Evolutionary conservation across 2,797 vertebrate genomes (phyloP).

Genomic region (Esox lucius): DNA sequence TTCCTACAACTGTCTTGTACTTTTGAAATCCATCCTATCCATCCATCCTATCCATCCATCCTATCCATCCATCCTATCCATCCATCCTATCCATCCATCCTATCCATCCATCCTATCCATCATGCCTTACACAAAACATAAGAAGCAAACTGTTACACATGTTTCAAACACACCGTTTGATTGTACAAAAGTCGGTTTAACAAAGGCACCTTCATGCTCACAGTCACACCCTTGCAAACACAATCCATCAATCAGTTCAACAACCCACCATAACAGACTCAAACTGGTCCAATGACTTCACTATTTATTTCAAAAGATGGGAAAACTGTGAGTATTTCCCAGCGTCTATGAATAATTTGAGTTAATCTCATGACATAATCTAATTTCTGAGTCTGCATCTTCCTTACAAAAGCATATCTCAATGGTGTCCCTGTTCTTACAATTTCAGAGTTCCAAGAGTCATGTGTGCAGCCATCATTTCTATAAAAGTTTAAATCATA

Average conservation of each 20-base stretch:
- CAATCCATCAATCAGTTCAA: not conserved
- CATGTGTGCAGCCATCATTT: not conserved
- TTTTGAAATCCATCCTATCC: not conserved
- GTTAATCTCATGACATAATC: conserved; percentile 21
- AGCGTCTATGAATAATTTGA: conserved; percentile 30
- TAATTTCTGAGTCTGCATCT: conserved; percentile 33
- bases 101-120: not conserved
- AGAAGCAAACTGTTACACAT: not conserved
- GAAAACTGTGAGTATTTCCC: conserved; percentile 17
- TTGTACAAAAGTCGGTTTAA: not conserved
- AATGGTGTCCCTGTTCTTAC: conserved; percentile 31
- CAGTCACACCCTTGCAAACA: not conserved
- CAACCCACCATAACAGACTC: not conserved
- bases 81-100: not conserved
- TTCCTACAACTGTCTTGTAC: not conserved
- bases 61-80: not conserved
- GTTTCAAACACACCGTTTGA: not conserved
- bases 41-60: not conserved
- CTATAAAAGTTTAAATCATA: not conserved
- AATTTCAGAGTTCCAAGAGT: not conserved
- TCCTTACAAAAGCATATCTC: conserved; percentile 12
- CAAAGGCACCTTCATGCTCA: not conserved
- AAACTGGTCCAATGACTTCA: too few relatives aligned
- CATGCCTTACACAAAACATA: not conserved
- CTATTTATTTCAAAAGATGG: not conserved